These are phyloP conservation scores for Bos javanicus DNA, from an alignment of 2,113 vertebrate species.

Conservation along the genomic window DNA sequence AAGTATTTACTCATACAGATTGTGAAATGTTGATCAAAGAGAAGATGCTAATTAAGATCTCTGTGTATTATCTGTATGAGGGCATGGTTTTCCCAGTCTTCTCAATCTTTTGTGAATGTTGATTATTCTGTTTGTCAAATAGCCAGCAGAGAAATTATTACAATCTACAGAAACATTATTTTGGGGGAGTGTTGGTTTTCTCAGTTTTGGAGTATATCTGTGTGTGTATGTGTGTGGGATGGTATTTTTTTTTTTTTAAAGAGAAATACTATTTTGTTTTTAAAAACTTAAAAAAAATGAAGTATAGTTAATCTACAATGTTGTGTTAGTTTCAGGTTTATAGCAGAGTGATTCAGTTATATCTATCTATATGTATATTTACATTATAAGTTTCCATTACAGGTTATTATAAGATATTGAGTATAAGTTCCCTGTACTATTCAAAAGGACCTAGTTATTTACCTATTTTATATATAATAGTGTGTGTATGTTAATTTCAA, in stretches of 20 bases:
- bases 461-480: background rate
- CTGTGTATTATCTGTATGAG: background rate
- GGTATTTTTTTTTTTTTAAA: background rate
- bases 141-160: background rate
- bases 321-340: background rate
- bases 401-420: background rate
- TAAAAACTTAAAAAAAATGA: background rate
- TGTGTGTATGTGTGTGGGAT: background rate
- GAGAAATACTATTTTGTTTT: background rate
- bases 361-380: background rate
- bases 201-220: background rate
- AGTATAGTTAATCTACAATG: background rate
- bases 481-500: background rate
- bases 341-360: background rate
- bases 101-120: background rate
- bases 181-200: background rate
- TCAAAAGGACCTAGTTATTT: background rate
- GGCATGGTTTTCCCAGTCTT: background rate
- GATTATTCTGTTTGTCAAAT: background rate
- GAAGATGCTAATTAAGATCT: conserved; percentile 6
- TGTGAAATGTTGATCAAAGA: background rate
- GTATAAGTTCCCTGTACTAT: background rate
- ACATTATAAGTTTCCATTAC: background rate
- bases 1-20: background rate
- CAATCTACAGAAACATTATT: background rate